A percentile compares a stretch with the other conserved stretches of the same genome.
Conservation (phyloP, 2,113 vertebrate species). For the Grantiella picta region DNA sequence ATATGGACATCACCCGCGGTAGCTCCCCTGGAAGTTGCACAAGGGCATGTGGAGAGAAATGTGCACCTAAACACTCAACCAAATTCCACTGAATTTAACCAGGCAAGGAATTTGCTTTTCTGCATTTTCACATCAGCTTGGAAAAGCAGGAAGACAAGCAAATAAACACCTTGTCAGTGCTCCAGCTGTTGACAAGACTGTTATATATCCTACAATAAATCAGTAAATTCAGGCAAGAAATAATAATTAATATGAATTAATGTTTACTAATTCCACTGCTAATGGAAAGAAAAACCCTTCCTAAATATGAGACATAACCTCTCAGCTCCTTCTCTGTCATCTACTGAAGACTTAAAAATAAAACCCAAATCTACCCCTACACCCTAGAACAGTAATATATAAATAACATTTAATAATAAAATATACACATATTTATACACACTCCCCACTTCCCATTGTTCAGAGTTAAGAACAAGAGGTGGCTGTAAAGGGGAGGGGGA, state of each 20-base stretch:
- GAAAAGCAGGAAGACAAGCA: neutral
- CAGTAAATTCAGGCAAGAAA: neutral
- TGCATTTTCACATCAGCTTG: neutral
- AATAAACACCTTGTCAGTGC: neutral
- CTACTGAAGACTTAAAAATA: neutral
- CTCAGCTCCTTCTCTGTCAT: neutral
- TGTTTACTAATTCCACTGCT: neutral
- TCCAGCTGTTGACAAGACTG: neutral
- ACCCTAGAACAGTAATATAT: neutral
- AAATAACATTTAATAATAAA: neutral
- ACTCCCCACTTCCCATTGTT: neutral
- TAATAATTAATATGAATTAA: neutral
- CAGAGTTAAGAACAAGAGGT: neutral
- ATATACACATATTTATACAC: neutral
- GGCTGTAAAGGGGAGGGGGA: neutral
- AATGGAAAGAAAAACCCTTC: neutral
- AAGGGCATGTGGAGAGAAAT: neutral
- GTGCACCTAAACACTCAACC: neutral
- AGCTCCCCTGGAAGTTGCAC: neutral
- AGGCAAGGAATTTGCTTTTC: neutral
- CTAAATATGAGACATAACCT: neutral
- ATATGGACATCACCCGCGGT: rapidly evolving
- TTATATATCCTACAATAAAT: neutral
- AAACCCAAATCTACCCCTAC: neutral
- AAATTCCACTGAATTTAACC: neutral